Evolutionary conservation across 1,140 invertebrate species (phyloP).

Genomic region (Lanistes nyassanus): DNA sequence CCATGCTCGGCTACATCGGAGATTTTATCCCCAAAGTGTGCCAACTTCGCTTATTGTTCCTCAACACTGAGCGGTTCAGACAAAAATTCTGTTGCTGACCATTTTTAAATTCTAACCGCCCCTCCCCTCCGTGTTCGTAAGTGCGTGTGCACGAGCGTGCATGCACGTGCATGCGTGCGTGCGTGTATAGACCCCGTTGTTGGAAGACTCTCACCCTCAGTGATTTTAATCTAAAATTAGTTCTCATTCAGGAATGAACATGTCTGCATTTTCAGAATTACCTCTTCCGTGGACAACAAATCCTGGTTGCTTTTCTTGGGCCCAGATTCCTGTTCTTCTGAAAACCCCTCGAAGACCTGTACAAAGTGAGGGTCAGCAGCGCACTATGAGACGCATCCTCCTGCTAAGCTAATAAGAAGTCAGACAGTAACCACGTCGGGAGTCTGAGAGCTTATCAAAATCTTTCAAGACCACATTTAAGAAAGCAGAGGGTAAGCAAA

Average conservation of each 20-base stretch:
- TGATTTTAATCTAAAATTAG: too few species aligned
- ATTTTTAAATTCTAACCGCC: too few species aligned
- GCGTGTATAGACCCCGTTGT: neutral
- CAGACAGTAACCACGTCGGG: neutral
- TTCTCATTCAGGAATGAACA: too few species aligned
- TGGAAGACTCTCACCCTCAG: too few species aligned
- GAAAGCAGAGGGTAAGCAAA: too few species aligned
- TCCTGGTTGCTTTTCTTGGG: neutral
- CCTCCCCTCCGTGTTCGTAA: neutral
- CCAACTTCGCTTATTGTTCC: too few species aligned
- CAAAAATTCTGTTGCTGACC: too few species aligned
- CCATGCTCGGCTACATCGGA: too few species aligned
- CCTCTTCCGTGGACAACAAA: slow-evolving; percentile 3
- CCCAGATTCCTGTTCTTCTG: neutral
- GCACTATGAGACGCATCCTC: neutral
- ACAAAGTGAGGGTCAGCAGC: neutral
- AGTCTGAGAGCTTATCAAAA: neutral
- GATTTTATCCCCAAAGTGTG: too few species aligned
- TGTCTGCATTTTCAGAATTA: neutral
- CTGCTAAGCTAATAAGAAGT: neutral
- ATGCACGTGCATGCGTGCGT: neutral
- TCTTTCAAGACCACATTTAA: neutral
- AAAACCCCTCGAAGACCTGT: slow-evolving; percentile 21
- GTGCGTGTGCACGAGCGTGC: neutral
- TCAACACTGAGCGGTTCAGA: too few species aligned